Evolutionary conservation across 2,888 invertebrate genomes (phyloP).

Genomic region (Stenurella melanura): DNA sequence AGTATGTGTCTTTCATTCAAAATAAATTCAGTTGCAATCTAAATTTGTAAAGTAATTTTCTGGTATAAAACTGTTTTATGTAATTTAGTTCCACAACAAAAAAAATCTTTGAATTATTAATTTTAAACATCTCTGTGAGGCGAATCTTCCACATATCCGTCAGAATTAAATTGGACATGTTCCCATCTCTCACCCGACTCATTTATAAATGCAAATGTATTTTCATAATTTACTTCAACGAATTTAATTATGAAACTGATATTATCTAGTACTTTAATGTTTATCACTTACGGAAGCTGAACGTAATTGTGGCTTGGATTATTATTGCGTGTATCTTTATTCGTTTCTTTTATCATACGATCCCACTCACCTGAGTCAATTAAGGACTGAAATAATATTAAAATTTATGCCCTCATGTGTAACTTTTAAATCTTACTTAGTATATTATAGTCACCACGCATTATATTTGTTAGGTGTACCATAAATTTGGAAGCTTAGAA

Average conservation of each 20-base stretch:
- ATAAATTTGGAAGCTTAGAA: slow-evolving; percentile 8
- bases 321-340: slow-evolving; percentile 17
- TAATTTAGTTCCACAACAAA: neutral
- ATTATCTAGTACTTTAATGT: slow-evolving; percentile 18
- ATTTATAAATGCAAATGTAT: neutral
- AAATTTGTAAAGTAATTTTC: too few species aligned
- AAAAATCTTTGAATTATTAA: neutral
- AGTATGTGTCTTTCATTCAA: too few species aligned
- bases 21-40: too few species aligned
- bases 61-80: too few species aligned
- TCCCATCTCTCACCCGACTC: slow-evolving; percentile 5
- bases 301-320: slow-evolving; percentile 30
- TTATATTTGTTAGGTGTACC: slow-evolving; percentile 32
- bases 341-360: slow-evolving; percentile 26
- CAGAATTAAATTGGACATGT: neutral
- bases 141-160: neutral
- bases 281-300: slow-evolving; percentile 38
- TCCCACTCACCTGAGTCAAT: slow-evolving; percentile 34
- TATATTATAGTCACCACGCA: slow-evolving; percentile 8
- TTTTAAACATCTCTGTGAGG: neutral
- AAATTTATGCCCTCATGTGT: slow-evolving; percentile 32
- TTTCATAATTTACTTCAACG: slow-evolving; percentile 15
- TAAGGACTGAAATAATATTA: slow-evolving; percentile 34
- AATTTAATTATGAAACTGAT: slow-evolving; percentile 23
- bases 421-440: slow-evolving; percentile 19